phyloP scores from a whole-genome alignment of 1,140 invertebrate genomes.

The Diorhabda sublineata region DNA sequence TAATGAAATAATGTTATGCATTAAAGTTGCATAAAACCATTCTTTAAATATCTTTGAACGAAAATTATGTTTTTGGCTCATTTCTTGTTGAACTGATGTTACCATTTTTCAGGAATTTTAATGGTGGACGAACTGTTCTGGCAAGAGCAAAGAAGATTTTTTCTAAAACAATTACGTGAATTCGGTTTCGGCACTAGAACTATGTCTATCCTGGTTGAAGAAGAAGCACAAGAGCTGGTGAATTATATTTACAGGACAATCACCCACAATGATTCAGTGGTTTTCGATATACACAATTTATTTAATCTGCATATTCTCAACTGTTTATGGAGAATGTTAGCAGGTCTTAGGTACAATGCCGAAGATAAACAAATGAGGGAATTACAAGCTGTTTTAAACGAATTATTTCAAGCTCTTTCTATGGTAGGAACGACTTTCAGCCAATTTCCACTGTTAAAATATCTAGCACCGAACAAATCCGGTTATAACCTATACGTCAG shows the following conservation, averaged over 20 bases:
- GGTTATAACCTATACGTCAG: slow-evolving; percentile 70
- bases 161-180: slow-evolving; percentile 71
- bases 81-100: background rate
- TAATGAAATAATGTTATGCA: too few relatives aligned
- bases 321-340: slow-evolving; percentile 82
- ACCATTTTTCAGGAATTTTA: slow-evolving; percentile 54
- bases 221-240: slow-evolving; percentile 58
- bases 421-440: slow-evolving; percentile 74
- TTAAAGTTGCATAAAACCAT: too few relatives aligned
- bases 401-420: slow-evolving; percentile 66
- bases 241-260: slow-evolving; percentile 40
- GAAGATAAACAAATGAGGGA: slow-evolving; percentile 64
- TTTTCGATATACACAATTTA: slow-evolving; percentile 60
- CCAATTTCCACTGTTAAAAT: slow-evolving; percentile 72
- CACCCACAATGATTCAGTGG: slow-evolving; percentile 29
- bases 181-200: slow-evolving; percentile 75
- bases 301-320: slow-evolving; percentile 77
- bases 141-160: slow-evolving; percentile 78
- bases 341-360: slow-evolving; percentile 64
- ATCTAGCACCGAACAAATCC: slow-evolving; percentile 67
- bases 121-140: slow-evolving; percentile 74
- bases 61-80: background rate
- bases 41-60: too few relatives aligned
- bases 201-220: slow-evolving; percentile 67
- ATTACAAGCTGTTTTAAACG: slow-evolving; percentile 64